Conservation (phyloP, 2,888 invertebrate species). For the Cryptophagus acutangulus region DNA sequence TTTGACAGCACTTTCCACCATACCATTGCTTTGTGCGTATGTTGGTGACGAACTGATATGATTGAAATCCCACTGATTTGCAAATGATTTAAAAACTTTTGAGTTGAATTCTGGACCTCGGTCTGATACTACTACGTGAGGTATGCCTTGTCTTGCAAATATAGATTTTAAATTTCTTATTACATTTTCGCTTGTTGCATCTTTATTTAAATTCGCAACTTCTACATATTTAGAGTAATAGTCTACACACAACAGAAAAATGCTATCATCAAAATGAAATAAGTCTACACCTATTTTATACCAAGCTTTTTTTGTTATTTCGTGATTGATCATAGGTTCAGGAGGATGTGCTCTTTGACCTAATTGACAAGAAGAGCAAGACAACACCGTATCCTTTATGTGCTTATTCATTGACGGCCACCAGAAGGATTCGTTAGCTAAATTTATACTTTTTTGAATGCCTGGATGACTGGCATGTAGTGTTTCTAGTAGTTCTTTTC, state of each 20-base stretch:
- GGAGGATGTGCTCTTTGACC: constrained; percentile 3
- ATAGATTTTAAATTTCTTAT: constrained; percentile 15
- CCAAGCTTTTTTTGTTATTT: constrained; percentile 6
- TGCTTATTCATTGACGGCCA: constrained; percentile 13
- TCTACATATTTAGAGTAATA: constrained; percentile 13
- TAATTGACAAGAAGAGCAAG: not conserved
- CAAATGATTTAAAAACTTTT: constrained; percentile 15
- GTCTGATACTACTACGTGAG: constrained; percentile 17
- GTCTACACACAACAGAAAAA: constrained; percentile 5
- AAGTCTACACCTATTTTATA: constrained; percentile 10
- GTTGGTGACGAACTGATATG: constrained; percentile 11
- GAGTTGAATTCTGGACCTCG: constrained; percentile 12
- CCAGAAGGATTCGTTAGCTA: constrained; percentile 4
- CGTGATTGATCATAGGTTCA: constrained; percentile 10
- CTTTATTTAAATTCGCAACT: constrained; percentile 4
- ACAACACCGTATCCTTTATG: constrained; percentile 9
- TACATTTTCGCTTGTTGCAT: constrained; percentile 7
- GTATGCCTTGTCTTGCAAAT: constrained; percentile 19
- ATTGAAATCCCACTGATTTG: constrained; percentile 15
- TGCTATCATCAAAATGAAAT: constrained; percentile 3
- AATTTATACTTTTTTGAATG: constrained; percentile 7
- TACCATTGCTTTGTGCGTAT: constrained; percentile 16
- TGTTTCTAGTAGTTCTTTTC: constrained; percentile 6
- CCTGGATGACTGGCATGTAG: constrained; percentile 9
- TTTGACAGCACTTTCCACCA: constrained; percentile 20